Evolutionary conservation across 2,113 vertebrate species (phyloP).

Genomic region (Elephas maximus): DNA sequence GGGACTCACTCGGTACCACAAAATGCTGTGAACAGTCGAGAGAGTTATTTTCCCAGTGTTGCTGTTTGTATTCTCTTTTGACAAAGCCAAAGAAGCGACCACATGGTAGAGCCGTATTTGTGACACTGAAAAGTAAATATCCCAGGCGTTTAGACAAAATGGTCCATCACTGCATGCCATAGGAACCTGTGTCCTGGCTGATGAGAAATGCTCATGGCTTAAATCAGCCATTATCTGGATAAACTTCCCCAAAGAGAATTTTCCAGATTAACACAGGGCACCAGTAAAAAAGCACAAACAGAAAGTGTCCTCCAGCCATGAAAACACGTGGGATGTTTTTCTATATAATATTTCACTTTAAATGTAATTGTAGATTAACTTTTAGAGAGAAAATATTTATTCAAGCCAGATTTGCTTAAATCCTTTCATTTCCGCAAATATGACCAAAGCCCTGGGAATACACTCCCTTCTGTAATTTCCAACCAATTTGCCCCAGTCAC

Average conservation of each 20-base stretch:
- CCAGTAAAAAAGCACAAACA: constrained; percentile 72
- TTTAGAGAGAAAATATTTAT: constrained; percentile 84
- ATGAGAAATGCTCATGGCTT: constrained; percentile 12
- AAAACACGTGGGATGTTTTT: constrained; percentile 81
- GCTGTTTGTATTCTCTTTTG: not conserved
- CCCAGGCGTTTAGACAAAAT: not conserved
- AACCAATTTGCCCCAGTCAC: constrained; percentile 57
- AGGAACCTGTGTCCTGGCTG: not conserved
- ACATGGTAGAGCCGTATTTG: not conserved
- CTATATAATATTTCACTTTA: constrained; percentile 82
- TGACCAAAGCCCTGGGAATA: constrained; percentile 71
- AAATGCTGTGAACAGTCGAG: not conserved
- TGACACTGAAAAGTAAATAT: not conserved
- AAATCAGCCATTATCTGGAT: constrained; percentile 21
- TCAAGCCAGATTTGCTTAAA: constrained; percentile 80
- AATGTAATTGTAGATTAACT: constrained; percentile 83
- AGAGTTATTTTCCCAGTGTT: not conserved
- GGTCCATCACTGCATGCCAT: not conserved
- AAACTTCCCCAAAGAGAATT: constrained; percentile 37
- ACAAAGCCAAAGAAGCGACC: not conserved
- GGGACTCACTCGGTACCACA: not conserved
- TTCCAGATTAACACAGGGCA: not conserved
- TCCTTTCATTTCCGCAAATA: constrained; percentile 82
- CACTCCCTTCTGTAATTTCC: constrained; percentile 78
- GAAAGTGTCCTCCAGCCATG: constrained; percentile 69